Conservation (phyloP, 2,888 invertebrate species). For the Nomada fabriciana region DNA sequence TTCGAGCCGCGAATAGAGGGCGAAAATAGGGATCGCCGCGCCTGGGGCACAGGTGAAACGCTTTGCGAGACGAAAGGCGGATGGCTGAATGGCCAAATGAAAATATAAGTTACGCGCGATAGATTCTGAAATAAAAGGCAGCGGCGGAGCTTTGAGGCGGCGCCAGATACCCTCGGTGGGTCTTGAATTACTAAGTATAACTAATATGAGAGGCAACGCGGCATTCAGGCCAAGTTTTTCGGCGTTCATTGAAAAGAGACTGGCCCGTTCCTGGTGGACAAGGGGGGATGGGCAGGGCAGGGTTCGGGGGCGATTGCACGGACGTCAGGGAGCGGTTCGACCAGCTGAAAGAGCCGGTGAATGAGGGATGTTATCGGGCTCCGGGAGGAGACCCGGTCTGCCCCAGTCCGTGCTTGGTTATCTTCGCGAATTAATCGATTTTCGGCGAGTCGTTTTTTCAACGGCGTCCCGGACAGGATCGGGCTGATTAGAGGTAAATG, state of each 20-base stretch:
- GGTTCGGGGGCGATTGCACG: constrained; percentile 16
- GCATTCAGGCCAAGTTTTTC: constrained; percentile 80
- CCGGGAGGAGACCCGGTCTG: constrained; percentile 32
- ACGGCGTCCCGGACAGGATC: constrained; percentile 31
- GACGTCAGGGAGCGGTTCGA: constrained; percentile 47
- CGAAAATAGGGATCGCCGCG: constrained; percentile 35
- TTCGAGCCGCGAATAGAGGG: constrained; percentile 18
- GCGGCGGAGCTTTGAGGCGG: constrained; percentile 47
- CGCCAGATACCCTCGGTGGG: constrained; percentile 44
- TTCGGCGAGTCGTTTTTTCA: constrained; percentile 37
- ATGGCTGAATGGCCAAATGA: constrained; percentile 80
- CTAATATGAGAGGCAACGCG: constrained; percentile 79
- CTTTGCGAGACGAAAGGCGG: constrained; percentile 71
- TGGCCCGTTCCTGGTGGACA: constrained; percentile 1
- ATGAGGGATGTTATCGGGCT: constrained; percentile 74
- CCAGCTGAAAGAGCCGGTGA: constrained; percentile 73
- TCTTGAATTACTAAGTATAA: constrained; percentile 83
- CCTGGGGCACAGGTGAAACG: constrained; percentile 77
- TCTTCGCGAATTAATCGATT: constrained; percentile 53
- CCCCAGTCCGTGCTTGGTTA: constrained; percentile 31
- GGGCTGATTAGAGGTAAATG: constrained; percentile 47
- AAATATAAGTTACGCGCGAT: constrained; percentile 82
- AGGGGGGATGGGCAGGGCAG: background rate
- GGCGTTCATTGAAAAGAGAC: constrained; percentile 82
- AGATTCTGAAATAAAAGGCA: constrained; percentile 67